Evolutionary conservation across 2,888 invertebrate species (phyloP), one percentile per base, ranked within the genome.

Genomic region (Cynaeus angustus): DNA sequence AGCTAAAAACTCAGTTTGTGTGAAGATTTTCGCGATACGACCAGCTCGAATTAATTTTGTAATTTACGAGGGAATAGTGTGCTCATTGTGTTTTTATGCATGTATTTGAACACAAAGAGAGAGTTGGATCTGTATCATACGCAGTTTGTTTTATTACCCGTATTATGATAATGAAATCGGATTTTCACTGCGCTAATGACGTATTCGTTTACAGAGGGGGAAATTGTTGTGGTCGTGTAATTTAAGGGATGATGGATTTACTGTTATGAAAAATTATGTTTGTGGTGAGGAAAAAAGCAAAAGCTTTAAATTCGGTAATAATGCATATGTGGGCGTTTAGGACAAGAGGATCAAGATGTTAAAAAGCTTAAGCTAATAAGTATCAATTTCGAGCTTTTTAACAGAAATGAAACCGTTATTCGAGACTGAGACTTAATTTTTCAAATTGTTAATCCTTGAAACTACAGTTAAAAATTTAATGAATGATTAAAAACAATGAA

Each of bases 141-240:
- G 38, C 55, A 55, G 16, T 38, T 55, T 16, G 21, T 9, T 46
- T 59, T 14, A 33, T 33, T 30, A 9, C 45, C 48, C 50, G 33
- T 48, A 37, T 41, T 37, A 30, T 64, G 14, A 13, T 38, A 62
- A 10, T 38, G 38, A 16, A 43, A 64, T 52, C 38, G 41, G 50
- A 53, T 43, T 28, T 52, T 53, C 50, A 41, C 38, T 37, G 13
- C 16, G 26, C 21, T 52, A 26, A 64, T 64, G 46, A 41, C 10
- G 10, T 41, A 41, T 12, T 10, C 41, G 41, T 41, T 41, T 41
- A 13, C 41, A 12, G 41, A 41, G 13, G 12, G 46, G 46, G 16
- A 46, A 43, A 16, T n/a, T 16, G 46, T 46, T 12, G 13, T 10
- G 41, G 46, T 46, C 3, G 13, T 41, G 41, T n/a, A 41, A 13